Base-by-base conservation (phyloP, 2,888 invertebrate genomes). In the Glyphotaelius pellucidus region DNA sequence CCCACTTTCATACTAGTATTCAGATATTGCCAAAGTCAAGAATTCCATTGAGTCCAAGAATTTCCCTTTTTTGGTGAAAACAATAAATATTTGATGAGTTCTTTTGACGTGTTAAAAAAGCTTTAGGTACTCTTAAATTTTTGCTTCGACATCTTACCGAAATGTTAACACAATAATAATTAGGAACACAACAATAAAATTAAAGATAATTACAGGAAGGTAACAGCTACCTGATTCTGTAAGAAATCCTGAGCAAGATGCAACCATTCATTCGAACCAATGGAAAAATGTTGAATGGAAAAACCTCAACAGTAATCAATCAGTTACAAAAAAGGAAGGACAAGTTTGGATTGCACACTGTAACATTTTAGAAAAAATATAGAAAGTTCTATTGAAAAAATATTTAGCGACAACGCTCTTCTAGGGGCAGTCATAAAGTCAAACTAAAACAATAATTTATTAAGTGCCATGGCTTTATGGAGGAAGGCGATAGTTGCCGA, bases 361-460 rank as follows among this genome's bases (percentile, higher is more conserved):
- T 93, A 83, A 90, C 86, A 91, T 42, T 47, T 87, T 84, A 52
- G n/a, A 84, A 84, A 35, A n/a, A 67, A 90, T 83, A 52, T 11
- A 86, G 87, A 32, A 90, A 87, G 80, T 42, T 87, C 90, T 91
- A 86, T 89, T 42, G 31, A 83, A 90, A 81, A 32, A 47, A 91
- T 30, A 86, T 25, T 90, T 88, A 81, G 83, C 83, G 92, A 91
- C 91, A 92, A 87, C 86, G 80, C 90, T 80, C 67, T 91, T 93
- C 93, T 93, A 93, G 92, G 35, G 91, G 92, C 93, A 92, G 89
- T 92, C 93, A 93, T 92, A 91, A 31, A 67, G 25, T 52, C 83
- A 90, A 83, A 90, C 52, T 38, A 89, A 80, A 88, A 42, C 15
- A 38, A 85, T 52, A 47, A 89, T n/a, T n/a, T 91, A 67, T 90